Evolutionary conservation across 2,888 invertebrate genomes (phyloP).

Genomic region (Oasisia sp.): DNA sequence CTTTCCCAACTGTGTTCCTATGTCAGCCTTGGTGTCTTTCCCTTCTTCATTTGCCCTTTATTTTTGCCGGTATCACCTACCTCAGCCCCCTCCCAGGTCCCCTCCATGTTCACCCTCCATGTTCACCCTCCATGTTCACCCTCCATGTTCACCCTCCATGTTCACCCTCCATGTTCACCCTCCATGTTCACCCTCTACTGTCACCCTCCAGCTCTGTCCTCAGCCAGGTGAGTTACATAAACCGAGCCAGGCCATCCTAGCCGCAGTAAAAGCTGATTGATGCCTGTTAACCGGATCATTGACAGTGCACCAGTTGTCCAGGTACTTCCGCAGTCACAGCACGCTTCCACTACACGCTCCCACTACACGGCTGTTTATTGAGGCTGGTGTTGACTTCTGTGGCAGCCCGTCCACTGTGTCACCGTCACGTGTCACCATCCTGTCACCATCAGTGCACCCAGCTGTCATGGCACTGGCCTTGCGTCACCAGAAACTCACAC

Average conservation of each 20-base stretch:
- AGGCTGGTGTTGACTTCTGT: neutral
- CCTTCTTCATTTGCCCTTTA: neutral
- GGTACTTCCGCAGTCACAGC: neutral
- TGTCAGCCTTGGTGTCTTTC: neutral
- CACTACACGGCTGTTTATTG: neutral
- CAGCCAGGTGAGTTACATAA: neutral
- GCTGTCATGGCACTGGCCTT: neutral
- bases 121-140: neutral
- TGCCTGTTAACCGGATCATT: neutral
- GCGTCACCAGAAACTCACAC: neutral
- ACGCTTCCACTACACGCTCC: neutral
- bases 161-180: conserved; percentile 13
- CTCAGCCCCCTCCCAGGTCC: neutral
- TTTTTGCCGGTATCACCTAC: neutral
- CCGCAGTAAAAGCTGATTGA: neutral
- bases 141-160: neutral
- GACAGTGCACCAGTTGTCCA: neutral
- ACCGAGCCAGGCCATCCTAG: neutral
- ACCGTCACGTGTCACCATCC: neutral
- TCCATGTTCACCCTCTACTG: neutral
- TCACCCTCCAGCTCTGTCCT: neutral
- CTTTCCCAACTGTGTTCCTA: neutral
- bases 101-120: neutral
- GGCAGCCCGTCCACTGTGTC: neutral
- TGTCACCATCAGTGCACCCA: neutral